These are phyloP conservation scores for Iphiclides podalirius DNA, from an alignment of 2,888 invertebrate species.

Conservation along the genomic window DNA sequence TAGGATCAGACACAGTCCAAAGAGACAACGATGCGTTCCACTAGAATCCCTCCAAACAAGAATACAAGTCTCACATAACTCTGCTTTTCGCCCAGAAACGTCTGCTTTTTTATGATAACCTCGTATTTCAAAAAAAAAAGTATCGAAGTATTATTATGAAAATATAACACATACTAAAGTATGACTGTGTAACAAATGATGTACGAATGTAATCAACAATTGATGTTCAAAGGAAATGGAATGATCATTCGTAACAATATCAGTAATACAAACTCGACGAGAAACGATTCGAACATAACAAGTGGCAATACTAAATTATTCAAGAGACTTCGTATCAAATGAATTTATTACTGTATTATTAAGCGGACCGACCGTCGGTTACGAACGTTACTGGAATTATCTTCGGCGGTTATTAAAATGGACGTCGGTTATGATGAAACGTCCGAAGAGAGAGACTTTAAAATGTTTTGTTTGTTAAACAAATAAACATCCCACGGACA, in stretches of 20 bases:
- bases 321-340: constrained; percentile 30
- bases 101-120: too few relatives aligned
- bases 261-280: too few relatives aligned
- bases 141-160: too few relatives aligned
- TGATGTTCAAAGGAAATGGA: not conserved
- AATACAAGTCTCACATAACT: too few relatives aligned
- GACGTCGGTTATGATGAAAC: not conserved
- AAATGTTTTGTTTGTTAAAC: not conserved
- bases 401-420: constrained; percentile 7
- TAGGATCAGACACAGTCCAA: too few relatives aligned
- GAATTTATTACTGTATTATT: constrained; percentile 32
- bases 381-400: constrained; percentile 1
- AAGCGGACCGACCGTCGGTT: constrained; percentile 5
- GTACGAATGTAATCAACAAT: not conserved
- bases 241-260: not conserved
- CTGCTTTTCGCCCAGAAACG: too few relatives aligned
- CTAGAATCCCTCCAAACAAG: too few relatives aligned
- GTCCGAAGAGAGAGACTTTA: not conserved
- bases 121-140: too few relatives aligned
- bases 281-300: not conserved
- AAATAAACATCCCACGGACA: too few relatives aligned
- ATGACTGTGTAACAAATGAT: not conserved
- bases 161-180: too few relatives aligned
- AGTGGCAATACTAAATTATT: constrained; percentile 27
- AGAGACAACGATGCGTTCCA: too few relatives aligned